phyloP scores from a whole-genome alignment of 2,888 invertebrate genomes.

The Diadegma fenestrale region DNA sequence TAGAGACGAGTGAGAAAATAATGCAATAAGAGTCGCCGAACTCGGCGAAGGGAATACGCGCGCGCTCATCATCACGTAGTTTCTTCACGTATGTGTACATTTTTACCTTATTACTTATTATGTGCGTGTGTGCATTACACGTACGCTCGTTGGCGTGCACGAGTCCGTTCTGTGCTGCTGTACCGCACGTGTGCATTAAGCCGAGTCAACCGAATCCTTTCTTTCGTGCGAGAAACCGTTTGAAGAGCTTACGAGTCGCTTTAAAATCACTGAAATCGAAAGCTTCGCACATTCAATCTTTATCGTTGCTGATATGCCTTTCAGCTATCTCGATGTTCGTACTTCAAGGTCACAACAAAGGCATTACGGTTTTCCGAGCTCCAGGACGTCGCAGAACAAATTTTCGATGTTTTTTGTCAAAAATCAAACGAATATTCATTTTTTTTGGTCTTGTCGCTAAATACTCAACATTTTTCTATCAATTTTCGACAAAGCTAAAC shows the following conservation, averaged over 20 bases:
- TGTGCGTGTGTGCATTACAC: background rate
- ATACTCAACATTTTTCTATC: too few species aligned
- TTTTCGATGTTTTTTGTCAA: too few species aligned
- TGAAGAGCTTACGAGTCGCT: background rate
- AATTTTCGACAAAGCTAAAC: too few species aligned
- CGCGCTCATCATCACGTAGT: conserved; percentile 47
- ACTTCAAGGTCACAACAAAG: background rate
- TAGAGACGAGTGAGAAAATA: conserved; percentile 34
- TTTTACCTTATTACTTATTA: background rate
- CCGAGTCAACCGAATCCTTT: conserved; percentile 40
- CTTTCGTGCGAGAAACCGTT: conserved; percentile 30
- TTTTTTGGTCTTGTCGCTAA: too few species aligned
- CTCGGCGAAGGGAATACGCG: conserved; percentile 35
- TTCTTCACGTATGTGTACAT: conserved; percentile 32
- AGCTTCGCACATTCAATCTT: background rate
- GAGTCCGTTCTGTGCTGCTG: background rate
- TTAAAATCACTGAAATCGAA: conserved; percentile 12
- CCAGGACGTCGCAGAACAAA: too few species aligned
- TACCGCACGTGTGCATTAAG: conserved; percentile 45
- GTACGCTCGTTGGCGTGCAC: background rate
- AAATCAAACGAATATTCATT: too few species aligned
- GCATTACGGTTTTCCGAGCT: background rate
- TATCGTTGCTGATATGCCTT: background rate
- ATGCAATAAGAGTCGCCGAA: conserved; percentile 46
- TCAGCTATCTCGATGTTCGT: background rate